Evolutionary conservation across 2,888 invertebrate genomes (phyloP), one percentile per base, ranked within the genome.

Genomic region (Parasteatoda lunata): DNA sequence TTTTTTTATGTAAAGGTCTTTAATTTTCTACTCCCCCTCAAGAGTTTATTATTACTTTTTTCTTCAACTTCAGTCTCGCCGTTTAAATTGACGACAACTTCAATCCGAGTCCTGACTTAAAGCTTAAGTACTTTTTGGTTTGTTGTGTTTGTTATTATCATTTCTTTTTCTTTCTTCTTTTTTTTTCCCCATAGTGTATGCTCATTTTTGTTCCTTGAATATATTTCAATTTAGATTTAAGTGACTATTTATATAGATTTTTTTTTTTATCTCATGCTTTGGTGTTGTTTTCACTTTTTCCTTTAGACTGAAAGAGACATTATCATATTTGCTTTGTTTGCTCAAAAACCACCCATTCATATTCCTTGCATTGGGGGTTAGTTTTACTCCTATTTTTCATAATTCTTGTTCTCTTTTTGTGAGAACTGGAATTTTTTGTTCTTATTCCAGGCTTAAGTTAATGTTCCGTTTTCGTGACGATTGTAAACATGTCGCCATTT

Each of bases 251-350:
- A 51, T 68, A 8, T 54, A 30, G 5, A n/a, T 51, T 30, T 73
- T 69, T 69, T 81, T 81, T 69, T 49, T 66, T 47, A 48, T 48
- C 70, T 9, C 70, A n/a, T 71, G 11, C n/a, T n/a, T 68, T 30
- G n/a, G 48, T 73, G 45, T 69, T 79, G 47, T 30, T 71, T 68
- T 69, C n/a, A 15, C 49, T 47, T 64, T 64, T 71, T 65, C 45
- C 13, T 45, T 13, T 30, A 30, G 59, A 15, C 30, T 11, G 47
- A 9, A 52, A 51, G 68, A 49, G 71, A 65, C 85, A 86, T 86
- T 86, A 86, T 86, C 85, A 86, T 80, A 86, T 86, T 86, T 86
- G 85, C 85, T 86, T 86, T 86, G 85, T 86, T 77, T 80, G 77
- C 49, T n/a, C 15, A 11, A n/a, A 59, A 59, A 59, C 59, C 59